Conservation (phyloP, 2,797 vertebrate species). For the Toxotes lorentzi region DNA sequence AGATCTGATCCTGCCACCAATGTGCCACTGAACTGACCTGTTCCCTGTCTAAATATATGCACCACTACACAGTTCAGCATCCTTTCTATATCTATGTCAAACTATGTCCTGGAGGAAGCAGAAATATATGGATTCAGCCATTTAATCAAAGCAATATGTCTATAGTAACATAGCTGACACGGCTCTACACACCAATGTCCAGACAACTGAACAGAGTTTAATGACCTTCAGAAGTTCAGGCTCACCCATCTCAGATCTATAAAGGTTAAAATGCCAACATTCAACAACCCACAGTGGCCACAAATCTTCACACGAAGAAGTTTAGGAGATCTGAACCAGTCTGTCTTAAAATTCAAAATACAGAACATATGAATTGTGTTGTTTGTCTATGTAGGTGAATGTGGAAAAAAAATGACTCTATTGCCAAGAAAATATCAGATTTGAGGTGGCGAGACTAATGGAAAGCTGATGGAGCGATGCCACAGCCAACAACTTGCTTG, state of each 20-base stretch:
- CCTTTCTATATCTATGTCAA: slow-evolving; percentile 5
- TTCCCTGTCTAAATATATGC: slow-evolving; percentile 25
- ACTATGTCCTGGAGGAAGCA: slow-evolving; percentile 3
- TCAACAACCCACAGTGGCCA: not conserved
- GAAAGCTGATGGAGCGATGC: slow-evolving; percentile 45
- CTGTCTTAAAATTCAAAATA: too few species aligned
- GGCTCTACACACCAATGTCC: not conserved
- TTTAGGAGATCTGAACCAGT: too few species aligned
- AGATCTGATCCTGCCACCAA: slow-evolving; percentile 17
- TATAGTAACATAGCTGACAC: slow-evolving; percentile 14
- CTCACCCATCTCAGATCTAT: not conserved
- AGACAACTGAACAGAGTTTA: not conserved
- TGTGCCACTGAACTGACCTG: slow-evolving; percentile 35
- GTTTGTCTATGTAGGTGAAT: not conserved
- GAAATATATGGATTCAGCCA: slow-evolving; percentile 1
- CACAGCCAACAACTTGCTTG: slow-evolving; percentile 26
- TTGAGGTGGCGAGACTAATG: slow-evolving; percentile 57
- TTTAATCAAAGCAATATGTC: slow-evolving; percentile 3
- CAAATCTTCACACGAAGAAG: not conserved
- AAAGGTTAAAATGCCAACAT: slow-evolving; percentile 17
- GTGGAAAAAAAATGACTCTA: slow-evolving; percentile 21
- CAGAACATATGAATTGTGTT: not conserved
- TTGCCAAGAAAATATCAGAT: slow-evolving; percentile 24
- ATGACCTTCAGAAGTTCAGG: not conserved
- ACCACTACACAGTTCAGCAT: slow-evolving; percentile 2